Percentiles rank a stretch among this genome's conserved stretches.
Evolutionary conservation across 2,888 invertebrate genomes (phyloP).

Genomic region (Chaetogeoica ovagalla): DNA sequence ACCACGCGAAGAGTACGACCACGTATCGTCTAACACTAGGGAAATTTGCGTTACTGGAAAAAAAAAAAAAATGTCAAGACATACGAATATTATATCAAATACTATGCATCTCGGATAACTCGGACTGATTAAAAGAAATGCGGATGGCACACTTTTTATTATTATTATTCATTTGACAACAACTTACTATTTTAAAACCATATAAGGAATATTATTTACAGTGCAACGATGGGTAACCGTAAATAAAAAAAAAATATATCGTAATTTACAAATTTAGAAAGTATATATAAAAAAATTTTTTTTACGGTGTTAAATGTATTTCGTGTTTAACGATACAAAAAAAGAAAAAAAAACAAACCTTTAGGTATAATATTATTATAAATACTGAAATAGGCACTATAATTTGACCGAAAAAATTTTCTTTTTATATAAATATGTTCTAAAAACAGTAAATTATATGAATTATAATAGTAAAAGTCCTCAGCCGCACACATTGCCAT

Average conservation of each 20-base stretch:
- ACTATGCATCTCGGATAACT: neutral
- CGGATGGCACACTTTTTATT: constrained; percentile 14
- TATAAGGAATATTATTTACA: constrained; percentile 27
- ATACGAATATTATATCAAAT: too few species aligned
- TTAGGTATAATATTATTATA: too few species aligned
- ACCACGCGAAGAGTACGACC: neutral
- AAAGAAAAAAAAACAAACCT: too few species aligned
- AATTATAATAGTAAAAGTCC: too few species aligned
- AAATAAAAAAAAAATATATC: constrained; percentile 7
- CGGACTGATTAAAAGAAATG: constrained; percentile 12
- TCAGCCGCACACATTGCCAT: too few species aligned
- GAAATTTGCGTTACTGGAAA: neutral
- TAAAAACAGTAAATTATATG: too few species aligned
- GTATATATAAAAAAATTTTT: too few species aligned
- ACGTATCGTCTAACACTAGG: neutral
- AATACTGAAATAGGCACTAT: too few species aligned
- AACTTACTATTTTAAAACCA: constrained; percentile 27
- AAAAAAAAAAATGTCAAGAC: too few species aligned
- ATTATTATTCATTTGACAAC: neutral
- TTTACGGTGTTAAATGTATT: constrained; percentile 9
- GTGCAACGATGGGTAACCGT: neutral
- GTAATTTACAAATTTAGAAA: constrained; percentile 22
- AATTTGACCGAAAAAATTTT: too few species aligned
- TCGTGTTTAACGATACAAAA: neutral
- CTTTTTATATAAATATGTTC: too few species aligned